Evolutionary conservation across 2,797 vertebrate genomes (phyloP), one percentile per base, ranked within the genome.

Genomic region (Cuniculus paca): DNA sequence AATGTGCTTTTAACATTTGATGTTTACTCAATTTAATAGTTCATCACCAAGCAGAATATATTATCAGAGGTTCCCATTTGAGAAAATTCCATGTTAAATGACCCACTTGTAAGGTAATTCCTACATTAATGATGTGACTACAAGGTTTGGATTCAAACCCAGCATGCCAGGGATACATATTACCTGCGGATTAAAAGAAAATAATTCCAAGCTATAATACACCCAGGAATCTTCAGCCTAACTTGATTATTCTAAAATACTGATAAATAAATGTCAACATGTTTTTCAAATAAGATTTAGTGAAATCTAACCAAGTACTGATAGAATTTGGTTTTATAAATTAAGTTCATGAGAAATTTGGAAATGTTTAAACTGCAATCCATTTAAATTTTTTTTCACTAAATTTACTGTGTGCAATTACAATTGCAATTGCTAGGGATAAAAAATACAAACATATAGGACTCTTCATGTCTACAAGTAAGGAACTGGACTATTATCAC

Each of bases 211-310:
- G 70, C 16, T 39, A 58, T 5, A 82, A 20, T 1, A 83, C 2
- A 63, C 1, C 8, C 6, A 39, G 0, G 60, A 22, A 75, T n/a
- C 34, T 88, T 56, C 6, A 56, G 39, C 8, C 19, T 91, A 68
- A 92, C 63, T 65, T 28, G 6, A 39, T 91, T 88, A 56, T 88
- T 70, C 11, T 28, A 36, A 96, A 92, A 61, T 45, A 50, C n/a
- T 92, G 6, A 39, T 39, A 78, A 91, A 56, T 82, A 80, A 91
- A 68, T 91, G 14, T 20, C 86, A n/a, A 70, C 13, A 72, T 8
- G 52, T n/a, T 88, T 90, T 31, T 11, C 22, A 88, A 54, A 52
- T 68, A 82, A 8, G 36, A 48, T 36, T 93, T 89, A 24, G 13
- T 93, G 24, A 6, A 65, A 11, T 11, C 0, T 56, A 94, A 74